Evolutionary conservation across 2,797 vertebrate species (phyloP).

Genomic region (Cynopterus sphinx): DNA sequence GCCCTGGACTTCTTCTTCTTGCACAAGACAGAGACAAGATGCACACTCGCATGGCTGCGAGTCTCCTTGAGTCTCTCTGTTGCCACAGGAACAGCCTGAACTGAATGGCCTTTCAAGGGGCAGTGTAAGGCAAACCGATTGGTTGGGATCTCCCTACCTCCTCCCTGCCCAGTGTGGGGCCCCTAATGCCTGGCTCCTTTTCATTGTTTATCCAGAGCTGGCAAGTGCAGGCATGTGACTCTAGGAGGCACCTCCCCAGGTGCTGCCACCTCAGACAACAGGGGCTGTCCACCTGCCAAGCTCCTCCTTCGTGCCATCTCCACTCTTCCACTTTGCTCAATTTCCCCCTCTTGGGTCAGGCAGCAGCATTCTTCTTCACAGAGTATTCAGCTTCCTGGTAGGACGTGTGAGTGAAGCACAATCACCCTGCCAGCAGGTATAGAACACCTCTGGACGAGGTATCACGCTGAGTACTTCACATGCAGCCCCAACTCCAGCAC

Average conservation of each 20-base stretch:
- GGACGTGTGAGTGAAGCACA: neutral
- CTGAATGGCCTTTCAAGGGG: slow-evolving; percentile 84
- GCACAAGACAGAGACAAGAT: slow-evolving; percentile 43
- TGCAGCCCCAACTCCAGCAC: neutral
- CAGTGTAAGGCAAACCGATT: slow-evolving; percentile 73
- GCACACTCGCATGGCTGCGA: slow-evolving; percentile 75
- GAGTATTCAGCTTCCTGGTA: neutral
- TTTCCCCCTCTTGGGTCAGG: neutral
- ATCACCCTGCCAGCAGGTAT: neutral
- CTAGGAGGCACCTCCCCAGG: neutral
- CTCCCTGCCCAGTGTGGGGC: slow-evolving; percentile 59
- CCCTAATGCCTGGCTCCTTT: slow-evolving; percentile 13
- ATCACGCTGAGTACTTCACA: neutral
- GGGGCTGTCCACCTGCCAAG: neutral
- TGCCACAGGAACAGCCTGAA: slow-evolving; percentile 84
- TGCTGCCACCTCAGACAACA: neutral
- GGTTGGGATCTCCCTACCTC: slow-evolving; percentile 46
- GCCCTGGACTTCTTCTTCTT: neutral
- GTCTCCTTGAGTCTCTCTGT: slow-evolving; percentile 82
- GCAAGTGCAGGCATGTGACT: slow-evolving; percentile 68
- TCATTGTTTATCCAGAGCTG: slow-evolving; percentile 67
- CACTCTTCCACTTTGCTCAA: neutral
- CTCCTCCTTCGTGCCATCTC: neutral
- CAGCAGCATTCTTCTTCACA: neutral
- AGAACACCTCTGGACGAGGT: neutral